Conservation (phyloP, 2,113 vertebrate species). For the Eleginops maclovinus region DNA sequence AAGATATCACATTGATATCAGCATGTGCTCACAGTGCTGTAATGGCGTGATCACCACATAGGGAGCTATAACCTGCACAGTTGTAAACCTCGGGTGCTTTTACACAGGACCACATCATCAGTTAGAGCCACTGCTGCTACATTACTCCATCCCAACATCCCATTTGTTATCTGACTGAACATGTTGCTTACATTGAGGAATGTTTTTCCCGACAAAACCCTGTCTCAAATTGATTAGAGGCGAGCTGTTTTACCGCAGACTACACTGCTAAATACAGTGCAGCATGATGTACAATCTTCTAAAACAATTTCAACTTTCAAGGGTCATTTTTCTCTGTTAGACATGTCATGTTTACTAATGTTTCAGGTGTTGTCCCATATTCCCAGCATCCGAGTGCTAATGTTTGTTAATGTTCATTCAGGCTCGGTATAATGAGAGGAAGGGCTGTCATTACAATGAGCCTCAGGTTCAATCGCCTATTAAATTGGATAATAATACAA, state of each 20-base stretch:
- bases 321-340: conserved; percentile 58
- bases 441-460: conserved; percentile 53
- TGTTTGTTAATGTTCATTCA: conserved; percentile 64
- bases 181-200: conserved; percentile 26
- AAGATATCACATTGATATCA: neutral
- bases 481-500: conserved; percentile 72
- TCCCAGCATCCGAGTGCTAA: conserved; percentile 37
- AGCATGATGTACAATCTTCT: conserved; percentile 13
- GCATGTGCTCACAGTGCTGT: conserved; percentile 1
- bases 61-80: conserved; percentile 7
- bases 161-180: conserved; percentile 40
- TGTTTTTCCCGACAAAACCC: conserved; percentile 32
- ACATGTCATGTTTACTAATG: conserved; percentile 53
- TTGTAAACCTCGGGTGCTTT: conserved; percentile 26
- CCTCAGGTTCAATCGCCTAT: conserved; percentile 62
- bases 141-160: conserved; percentile 31
- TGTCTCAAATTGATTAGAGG: conserved; percentile 45
- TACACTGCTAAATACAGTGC: conserved; percentile 28
- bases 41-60: conserved; percentile 20
- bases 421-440: conserved; percentile 54
- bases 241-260: neutral
- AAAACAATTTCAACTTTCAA: conserved; percentile 35
- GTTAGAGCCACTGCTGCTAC: conserved; percentile 8
- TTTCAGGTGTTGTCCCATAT: conserved; percentile 51
- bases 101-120: conserved; percentile 1